Conservation (phyloP, 2,113 vertebrate genomes). For the Ciconia boyciana region DNA sequence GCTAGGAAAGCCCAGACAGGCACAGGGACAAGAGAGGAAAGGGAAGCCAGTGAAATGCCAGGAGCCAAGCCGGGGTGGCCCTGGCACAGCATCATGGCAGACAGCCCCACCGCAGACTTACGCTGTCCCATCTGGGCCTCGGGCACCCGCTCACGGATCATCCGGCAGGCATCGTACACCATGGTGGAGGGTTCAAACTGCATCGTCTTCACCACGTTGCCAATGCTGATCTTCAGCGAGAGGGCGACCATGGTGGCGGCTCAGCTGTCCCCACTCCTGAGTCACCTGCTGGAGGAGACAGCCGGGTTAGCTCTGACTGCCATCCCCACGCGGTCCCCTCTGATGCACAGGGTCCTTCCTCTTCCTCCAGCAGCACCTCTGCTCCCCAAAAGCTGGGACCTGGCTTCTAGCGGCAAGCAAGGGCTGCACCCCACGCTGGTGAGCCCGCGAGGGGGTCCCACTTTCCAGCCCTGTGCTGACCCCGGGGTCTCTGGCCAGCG, state of each 20-base stretch:
- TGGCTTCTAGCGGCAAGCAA: background rate
- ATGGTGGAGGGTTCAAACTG: constrained; percentile 94
- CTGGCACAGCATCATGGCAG: background rate
- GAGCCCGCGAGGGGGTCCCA: background rate
- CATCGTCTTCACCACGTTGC: constrained; percentile 93
- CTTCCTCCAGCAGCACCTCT: background rate
- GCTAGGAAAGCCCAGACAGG: background rate
- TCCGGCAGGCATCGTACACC: constrained; percentile 91
- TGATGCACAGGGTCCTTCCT: background rate
- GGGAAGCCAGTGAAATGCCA: background rate
- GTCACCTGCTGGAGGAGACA: background rate
- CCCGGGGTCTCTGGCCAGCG: background rate
- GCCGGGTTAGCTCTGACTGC: background rate
- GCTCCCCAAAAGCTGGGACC: background rate
- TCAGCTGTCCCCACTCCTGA: background rate
- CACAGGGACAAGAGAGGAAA: background rate
- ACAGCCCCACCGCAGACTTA: constrained; percentile 64
- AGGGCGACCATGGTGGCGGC: constrained; percentile 88
- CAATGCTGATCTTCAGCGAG: constrained; percentile 91
- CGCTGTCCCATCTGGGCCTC: constrained; percentile 88
- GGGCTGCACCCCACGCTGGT: background rate
- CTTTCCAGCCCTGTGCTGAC: background rate
- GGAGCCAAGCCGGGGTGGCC: background rate
- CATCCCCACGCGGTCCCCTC: background rate
- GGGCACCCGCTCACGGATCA: constrained; percentile 88